Evolutionary conservation across 2,797 vertebrate species (phyloP), one percentile per base, ranked within the genome.

Genomic region (Acrossocheilus fasciatus): DNA sequence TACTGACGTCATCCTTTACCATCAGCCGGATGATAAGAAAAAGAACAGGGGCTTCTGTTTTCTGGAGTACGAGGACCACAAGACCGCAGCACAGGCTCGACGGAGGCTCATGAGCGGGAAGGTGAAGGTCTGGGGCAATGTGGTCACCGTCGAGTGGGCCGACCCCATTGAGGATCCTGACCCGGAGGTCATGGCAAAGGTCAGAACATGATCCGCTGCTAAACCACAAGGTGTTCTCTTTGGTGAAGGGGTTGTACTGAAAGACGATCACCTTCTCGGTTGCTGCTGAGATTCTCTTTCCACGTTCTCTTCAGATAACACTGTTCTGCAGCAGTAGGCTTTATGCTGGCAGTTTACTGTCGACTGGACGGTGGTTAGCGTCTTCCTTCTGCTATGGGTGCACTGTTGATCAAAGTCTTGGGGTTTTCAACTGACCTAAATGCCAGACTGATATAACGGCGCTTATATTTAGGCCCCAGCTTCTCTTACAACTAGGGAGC

Each of bases 31-130:
- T 34, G 98, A 99, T 93, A 99, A 99, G 91, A 99, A 97, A 93
- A 99, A 99, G 93, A 99, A 99, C 91, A 94, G 98, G 26, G 98
- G 98, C 43, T 99, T 99, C 95, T 99, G 98, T 92, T 99, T 99
- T 92, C 95, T 99, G 93, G 98, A 99, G 93, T 99, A 99, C 79
- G 98, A 99, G 96, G 98, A 99, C 95, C 98, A 99, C 91, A 99
- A 99, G 94, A 98, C 98, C 0, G 98, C 98, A 54, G 98, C 98
- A 90, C 98, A 99, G 92, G 98, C 98, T 80, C 96, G 98, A 34
- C 98, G 98, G 82, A 96, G 98, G 88, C 94, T 99, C 87, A 98
- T 99, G 97, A 99, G 98, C 0, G 98, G 98, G 88, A 99, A 99
- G 94, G 98, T 99, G 89, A 99, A 99, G 91, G 98, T 99, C 47